A percentile compares a stretch with the other conserved stretches of the same genome.
These are phyloP conservation scores for Sylvietta virens DNA, from an alignment of 2,113 vertebrate species.

Conservation along the genomic window DNA sequence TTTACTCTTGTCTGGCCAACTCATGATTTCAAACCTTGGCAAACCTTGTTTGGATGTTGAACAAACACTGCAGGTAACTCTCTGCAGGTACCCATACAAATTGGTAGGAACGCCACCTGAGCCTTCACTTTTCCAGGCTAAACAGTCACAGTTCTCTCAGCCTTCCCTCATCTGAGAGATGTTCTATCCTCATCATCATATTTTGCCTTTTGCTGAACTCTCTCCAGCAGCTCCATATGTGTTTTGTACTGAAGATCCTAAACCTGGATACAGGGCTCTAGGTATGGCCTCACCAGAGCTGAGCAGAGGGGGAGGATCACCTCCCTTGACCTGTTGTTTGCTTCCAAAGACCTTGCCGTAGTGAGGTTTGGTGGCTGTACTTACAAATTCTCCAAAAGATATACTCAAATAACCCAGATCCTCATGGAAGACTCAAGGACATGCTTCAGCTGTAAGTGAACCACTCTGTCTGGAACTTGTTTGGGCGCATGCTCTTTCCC, in stretches of 20 bases:
- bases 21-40: background rate
- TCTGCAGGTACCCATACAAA: background rate
- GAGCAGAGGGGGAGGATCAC: background rate
- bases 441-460: background rate
- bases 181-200: background rate
- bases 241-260: background rate
- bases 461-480: background rate
- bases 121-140: background rate
- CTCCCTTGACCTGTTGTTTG: background rate
- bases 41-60: background rate
- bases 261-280: background rate
- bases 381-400: background rate
- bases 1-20: background rate
- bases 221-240: background rate
- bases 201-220: background rate
- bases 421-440: background rate
- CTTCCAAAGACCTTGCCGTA: background rate
- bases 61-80: background rate
- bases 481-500: background rate
- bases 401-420: background rate
- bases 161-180: background rate
- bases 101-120: accelerated
- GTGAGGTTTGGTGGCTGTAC: background rate
- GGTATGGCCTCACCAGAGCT: background rate
- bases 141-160: background rate